These are phyloP conservation scores for Oryzias melastigma DNA, from an alignment of 2,113 vertebrate species.

Conservation along the genomic window DNA sequence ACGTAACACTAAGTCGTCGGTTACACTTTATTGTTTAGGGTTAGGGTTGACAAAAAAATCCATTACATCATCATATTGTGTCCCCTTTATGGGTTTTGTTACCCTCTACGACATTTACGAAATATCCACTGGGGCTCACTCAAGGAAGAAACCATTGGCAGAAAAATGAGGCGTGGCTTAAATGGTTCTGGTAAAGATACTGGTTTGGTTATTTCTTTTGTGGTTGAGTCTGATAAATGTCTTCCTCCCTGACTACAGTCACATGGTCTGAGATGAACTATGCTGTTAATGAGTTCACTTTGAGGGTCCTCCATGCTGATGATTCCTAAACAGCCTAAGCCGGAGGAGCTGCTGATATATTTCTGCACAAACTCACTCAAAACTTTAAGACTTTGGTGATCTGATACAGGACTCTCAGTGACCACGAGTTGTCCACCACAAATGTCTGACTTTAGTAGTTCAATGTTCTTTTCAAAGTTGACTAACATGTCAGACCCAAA, in stretches of 20 bases:
- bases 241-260: background rate
- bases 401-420: constrained; percentile 5
- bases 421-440: constrained; percentile 44
- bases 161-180: background rate
- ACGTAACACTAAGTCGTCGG: no score
- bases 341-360: background rate
- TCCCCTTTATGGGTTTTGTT: background rate
- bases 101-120: constrained; percentile 1
- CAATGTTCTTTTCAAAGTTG: constrained; percentile 8
- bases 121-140: background rate
- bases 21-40: no score
- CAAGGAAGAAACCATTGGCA: background rate
- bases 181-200: background rate
- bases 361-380: constrained; percentile 21
- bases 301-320: constrained; percentile 53
- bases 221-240: background rate
- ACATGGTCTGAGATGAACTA: constrained; percentile 3
- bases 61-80: background rate
- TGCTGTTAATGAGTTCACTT: constrained; percentile 19
- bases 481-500: constrained; percentile 19
- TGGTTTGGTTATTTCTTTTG: background rate
- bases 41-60: background rate
- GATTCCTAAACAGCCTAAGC: constrained; percentile 56
- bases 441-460: background rate
- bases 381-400: accelerated